Evolutionary conservation across 2,797 vertebrate genomes (phyloP), one percentile per base, ranked within the genome.

Genomic region (Leptoclinus maculatus): DNA sequence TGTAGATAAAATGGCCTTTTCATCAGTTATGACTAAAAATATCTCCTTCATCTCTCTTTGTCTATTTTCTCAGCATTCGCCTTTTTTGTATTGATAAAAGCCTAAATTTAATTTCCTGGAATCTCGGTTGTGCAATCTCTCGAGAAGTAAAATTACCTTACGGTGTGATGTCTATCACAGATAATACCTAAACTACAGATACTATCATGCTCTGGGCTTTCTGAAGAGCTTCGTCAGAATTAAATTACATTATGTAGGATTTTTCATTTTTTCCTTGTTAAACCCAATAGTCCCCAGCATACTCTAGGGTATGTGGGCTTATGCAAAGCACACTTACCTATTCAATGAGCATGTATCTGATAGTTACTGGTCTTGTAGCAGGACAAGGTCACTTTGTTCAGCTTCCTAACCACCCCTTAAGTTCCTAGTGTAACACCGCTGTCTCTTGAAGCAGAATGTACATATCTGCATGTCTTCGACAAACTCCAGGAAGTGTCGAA

Each of bases 401-500:
- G 73, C 63, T 56, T 67, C 57, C 68, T 66, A 56, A 43, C 66
- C 39, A 21, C 51, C 54, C 47, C 85, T 84, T 64, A 10, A 70
- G 19, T 64, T 66, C 57, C 29, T n/a, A 49, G 68, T 19, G 43
- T 59, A 60, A 59, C 71, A 41, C 54, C 41, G n/a, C 47, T 60
- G 16, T 54, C 54, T 53, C 3, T 38, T 65, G 7, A 57, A 23
- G 19, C 10, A 4, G 34, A 10, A 75, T 73, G 59, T 17, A 59
- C 41, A 71, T 79, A 76, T 75, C 78, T 69, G 36, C 75, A 66
- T 63, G 74, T 79, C 79, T 78, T 29, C 71, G 65, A 78, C 77
- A 71, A 68, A 76, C 70, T 64, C 74, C 54, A 68, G 76, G 58
- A 88, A 89, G 86, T 82, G 83, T 79, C 86, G 71, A 64, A 66